phyloP scores from a whole-genome alignment of 2,888 invertebrate species.

The Andrena fulva region DNA sequence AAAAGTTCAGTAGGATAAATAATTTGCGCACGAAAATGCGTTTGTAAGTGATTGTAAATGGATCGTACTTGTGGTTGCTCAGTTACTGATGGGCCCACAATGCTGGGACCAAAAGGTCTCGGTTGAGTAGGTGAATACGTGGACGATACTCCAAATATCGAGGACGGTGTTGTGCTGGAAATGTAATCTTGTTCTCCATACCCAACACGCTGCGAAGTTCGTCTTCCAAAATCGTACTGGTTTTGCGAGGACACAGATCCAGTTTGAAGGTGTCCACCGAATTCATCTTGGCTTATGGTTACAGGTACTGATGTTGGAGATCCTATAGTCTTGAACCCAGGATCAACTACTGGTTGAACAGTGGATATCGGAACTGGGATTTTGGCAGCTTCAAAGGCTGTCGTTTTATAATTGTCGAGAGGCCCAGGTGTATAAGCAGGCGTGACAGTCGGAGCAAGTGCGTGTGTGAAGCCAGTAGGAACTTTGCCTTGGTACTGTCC shows the following conservation, averaged over 20 bases:
- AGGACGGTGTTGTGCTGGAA: constrained; percentile 64
- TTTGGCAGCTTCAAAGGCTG: constrained; percentile 72
- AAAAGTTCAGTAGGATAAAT: constrained; percentile 3
- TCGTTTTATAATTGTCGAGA: constrained; percentile 74
- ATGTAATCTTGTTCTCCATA: constrained; percentile 24
- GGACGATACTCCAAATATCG: constrained; percentile 30
- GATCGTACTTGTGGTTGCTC: constrained; percentile 37
- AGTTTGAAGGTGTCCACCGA: constrained; percentile 52
- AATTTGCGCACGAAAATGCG: neutral
- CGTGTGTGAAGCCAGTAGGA: constrained; percentile 42
- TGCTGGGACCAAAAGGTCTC: constrained; percentile 29
- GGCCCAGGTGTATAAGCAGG: constrained; percentile 76
- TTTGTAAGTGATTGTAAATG: neutral
- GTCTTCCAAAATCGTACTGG: constrained; percentile 33
- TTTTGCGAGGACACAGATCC: constrained; percentile 51
- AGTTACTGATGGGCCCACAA: constrained; percentile 37
- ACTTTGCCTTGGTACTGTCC: constrained; percentile 21
- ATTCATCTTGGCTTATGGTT: constrained; percentile 50
- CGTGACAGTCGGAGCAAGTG: constrained; percentile 37
- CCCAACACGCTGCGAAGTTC: constrained; percentile 26
- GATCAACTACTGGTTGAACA: constrained; percentile 73
- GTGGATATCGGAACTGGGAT: constrained; percentile 72
- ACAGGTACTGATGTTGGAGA: constrained; percentile 72
- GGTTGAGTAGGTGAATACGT: constrained; percentile 55
- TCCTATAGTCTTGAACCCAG: constrained; percentile 73